phyloP scores from a whole-genome alignment of 1,140 invertebrate species.

The Maconellicoccus hirsutus region DNA sequence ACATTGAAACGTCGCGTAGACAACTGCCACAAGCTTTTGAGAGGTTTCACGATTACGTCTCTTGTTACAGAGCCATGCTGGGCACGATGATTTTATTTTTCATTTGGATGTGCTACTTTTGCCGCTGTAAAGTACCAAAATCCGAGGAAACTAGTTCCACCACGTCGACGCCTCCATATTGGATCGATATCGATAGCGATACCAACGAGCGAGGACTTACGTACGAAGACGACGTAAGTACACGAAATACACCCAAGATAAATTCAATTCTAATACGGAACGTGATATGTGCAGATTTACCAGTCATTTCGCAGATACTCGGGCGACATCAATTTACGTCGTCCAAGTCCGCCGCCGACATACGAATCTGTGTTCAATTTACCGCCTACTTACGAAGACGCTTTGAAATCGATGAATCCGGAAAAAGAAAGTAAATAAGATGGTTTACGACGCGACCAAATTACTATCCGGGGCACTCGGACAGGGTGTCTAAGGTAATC shows the following conservation, averaged over 20 bases:
- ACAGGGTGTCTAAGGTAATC: not conserved
- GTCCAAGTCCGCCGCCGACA: conserved; percentile 23
- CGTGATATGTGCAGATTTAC: not conserved
- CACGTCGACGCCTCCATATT: conserved; percentile 23
- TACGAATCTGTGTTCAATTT: conserved; percentile 26
- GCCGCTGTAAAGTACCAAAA: conserved; percentile 25
- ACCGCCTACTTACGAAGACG: conserved; percentile 25
- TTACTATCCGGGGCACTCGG: not conserved
- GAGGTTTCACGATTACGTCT: too few relatives aligned
- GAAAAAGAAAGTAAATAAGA: conserved; percentile 22
- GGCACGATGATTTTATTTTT: conserved; percentile 25
- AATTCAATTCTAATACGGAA: too few relatives aligned
- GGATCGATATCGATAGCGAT: conserved; percentile 25
- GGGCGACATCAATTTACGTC: not conserved
- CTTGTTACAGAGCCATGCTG: conserved; percentile 23
- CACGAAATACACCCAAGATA: too few relatives aligned
- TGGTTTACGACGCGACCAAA: not conserved
- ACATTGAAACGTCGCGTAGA: too few relatives aligned
- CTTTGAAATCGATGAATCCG: conserved; percentile 17
- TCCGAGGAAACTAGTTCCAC: conserved; percentile 23
- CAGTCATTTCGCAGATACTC: conserved; percentile 9
- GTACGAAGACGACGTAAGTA: conserved; percentile 12
- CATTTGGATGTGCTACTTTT: conserved; percentile 27
- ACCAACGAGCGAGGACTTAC: conserved; percentile 17
- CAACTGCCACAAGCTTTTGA: too few relatives aligned